A percentile compares a stretch with the other conserved stretches of the same genome.
These are phyloP conservation scores for Drosophila peninsularis DNA, from an alignment of 2,888 invertebrate species.

Conservation along the genomic window DNA sequence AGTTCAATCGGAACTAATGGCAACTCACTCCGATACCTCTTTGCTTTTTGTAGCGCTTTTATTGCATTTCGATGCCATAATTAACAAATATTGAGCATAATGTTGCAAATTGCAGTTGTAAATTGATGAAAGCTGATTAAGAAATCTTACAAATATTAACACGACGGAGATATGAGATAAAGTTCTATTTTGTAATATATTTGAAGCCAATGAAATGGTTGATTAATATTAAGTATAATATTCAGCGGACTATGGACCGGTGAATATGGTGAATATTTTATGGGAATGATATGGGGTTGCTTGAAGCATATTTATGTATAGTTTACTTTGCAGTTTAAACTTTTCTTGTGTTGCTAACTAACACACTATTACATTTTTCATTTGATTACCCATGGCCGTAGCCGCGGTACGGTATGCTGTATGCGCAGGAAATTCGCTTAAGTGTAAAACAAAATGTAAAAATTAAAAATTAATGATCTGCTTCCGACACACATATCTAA, in stretches of 20 bases:
- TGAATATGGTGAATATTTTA: too few species aligned
- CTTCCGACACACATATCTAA: slow-evolving; percentile 44
- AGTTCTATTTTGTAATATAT: neutral
- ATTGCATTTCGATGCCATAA: slow-evolving; percentile 36
- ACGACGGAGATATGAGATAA: neutral
- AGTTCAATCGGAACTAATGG: slow-evolving; percentile 33
- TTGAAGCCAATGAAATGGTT: neutral
- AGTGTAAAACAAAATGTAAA: slow-evolving; percentile 71
- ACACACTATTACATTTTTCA: slow-evolving; percentile 65
- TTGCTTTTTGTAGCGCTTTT: slow-evolving; percentile 35
- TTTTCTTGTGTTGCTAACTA: slow-evolving; percentile 18
- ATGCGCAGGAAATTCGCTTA: slow-evolving; percentile 60
- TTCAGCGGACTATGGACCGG: too few species aligned
- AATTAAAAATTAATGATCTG: slow-evolving; percentile 77
- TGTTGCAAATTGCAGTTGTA: slow-evolving; percentile 6
- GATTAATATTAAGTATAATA: too few species aligned
- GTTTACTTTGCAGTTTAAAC: too few species aligned
- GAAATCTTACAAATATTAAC: neutral
- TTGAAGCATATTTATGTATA: neutral
- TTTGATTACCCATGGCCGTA: slow-evolving; percentile 51
- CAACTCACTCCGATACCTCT: slow-evolving; percentile 31
- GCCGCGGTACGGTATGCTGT: slow-evolving; percentile 37
- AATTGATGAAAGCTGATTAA: slow-evolving; percentile 1
- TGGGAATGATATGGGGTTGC: neutral
- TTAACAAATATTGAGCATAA: slow-evolving; percentile 35